Evolutionary conservation across 2,113 vertebrate species (phyloP).

Genomic region (Cervus canadensis): DNA sequence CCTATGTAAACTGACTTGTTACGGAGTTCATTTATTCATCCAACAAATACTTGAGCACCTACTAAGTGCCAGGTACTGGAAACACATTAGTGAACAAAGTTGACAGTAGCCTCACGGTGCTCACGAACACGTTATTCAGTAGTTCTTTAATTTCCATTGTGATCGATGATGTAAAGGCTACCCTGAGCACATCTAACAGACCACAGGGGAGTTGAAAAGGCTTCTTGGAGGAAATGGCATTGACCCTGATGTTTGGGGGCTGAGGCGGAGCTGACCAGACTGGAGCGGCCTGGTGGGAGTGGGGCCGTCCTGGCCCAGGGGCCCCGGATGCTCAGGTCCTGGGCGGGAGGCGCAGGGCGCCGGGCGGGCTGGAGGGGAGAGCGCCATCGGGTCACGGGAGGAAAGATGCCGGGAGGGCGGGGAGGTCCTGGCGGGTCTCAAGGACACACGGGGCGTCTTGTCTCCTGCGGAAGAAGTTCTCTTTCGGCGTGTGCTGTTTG

Average conservation of each 20-base stretch:
- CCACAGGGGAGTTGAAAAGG: background rate
- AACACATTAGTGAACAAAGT: background rate
- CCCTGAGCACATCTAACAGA: too few species aligned
- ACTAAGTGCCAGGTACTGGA: background rate
- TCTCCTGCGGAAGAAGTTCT: background rate
- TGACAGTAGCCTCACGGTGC: rapidly evolving
- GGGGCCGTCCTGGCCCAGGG: background rate
- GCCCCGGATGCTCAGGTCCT: background rate
- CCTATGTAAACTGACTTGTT: too few species aligned
- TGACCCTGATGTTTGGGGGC: background rate
- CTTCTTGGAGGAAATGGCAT: background rate
- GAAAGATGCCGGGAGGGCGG: rapidly evolving
- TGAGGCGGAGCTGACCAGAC: background rate
- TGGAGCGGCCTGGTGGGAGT: background rate
- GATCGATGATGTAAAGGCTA: background rate
- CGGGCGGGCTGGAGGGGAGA: background rate
- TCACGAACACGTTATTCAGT: rapidly evolving
- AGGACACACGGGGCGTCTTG: background rate
- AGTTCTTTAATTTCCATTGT: background rate
- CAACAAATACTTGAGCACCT: background rate
- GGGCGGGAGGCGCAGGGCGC: background rate
- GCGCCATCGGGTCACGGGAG: rapidly evolving
- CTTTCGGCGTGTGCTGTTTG: background rate
- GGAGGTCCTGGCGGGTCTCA: background rate
- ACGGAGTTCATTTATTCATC: background rate